Base-by-base conservation (phyloP, 2,797 vertebrate species). In the Monodelphis domestica region DNA sequence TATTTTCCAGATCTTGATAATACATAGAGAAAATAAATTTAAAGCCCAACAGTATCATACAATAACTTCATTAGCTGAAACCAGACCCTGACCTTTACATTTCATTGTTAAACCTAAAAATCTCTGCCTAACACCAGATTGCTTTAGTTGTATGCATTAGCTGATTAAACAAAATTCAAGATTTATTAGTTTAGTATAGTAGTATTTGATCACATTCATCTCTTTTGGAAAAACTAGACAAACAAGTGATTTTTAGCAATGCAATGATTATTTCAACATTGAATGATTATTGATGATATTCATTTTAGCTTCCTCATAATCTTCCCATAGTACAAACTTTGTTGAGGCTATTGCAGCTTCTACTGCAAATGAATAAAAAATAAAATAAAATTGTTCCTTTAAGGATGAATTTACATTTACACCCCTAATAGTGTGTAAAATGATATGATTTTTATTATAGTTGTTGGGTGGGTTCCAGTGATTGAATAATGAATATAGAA, bases 21-120 rank as follows among this genome's bases (percentile, higher is more conserved):
- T 17, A 51, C 89, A 51, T 87, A 88, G 84, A 9, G 51, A 54
- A 88, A 92, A 96, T 95, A 91, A 96, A 96, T 87, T 95, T 51
- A 94, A 90, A 95, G 89, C 95, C 50, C 87, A 57, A 2, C 29
- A 53, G 0, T 88, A 33, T 91, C 51, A 1, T 11, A 0, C 5
- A 54, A 94, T 90, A 91, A 91, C 52, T 84, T 89, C 54, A 70
- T 94, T 92, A 91, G 87, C 9, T 88, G 9, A 88, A 57, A 30
- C 17, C 33, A 56, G 55, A 5, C 26, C 26, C 10, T 70, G 70
- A 11, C 89, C 52, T 33, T 89, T 92, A 52, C n/a, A 3, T 56
- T 50, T 50, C 38, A 26, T 50, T 84, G 84, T 84, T 84, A 84
- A 84, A 45, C 10, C 84, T 45, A 26, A 84, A 78, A 78, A 92